A percentile compares a stretch with the other conserved stretches of the same genome.
phyloP scores from a whole-genome alignment of 2,797 vertebrate species.

The Takifugu rubripes region DNA sequence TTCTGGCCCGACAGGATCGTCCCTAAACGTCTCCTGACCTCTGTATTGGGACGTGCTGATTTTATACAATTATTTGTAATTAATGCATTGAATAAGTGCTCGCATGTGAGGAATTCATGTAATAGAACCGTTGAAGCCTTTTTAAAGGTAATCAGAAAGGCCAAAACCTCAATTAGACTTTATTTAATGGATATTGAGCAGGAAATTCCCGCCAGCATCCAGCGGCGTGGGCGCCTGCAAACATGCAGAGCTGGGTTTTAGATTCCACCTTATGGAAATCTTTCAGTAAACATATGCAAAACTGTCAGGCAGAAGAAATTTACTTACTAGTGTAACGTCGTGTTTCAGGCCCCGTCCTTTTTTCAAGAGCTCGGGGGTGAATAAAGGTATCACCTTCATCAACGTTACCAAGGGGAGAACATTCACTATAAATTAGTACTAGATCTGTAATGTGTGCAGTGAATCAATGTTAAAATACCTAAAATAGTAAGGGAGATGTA shows the following conservation, averaged over 20 bases:
- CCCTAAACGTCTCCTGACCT: too few species aligned
- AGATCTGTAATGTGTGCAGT: too few species aligned
- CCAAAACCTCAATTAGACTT: not conserved
- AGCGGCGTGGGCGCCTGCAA: not conserved
- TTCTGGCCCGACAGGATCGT: too few species aligned
- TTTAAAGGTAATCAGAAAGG: too few species aligned
- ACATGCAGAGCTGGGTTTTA: not conserved
- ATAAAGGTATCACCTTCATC: not conserved
- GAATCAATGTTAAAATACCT: too few species aligned
- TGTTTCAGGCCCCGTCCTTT: not conserved
- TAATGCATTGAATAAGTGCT: too few species aligned
- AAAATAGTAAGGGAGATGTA: slow-evolving; percentile 3
- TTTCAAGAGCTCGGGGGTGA: not conserved
- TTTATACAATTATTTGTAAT: too few species aligned
- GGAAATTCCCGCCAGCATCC: not conserved
- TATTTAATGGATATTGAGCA: not conserved
- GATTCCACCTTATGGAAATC: slow-evolving; percentile 26
- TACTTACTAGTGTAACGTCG: not conserved
- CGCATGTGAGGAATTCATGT: too few species aligned
- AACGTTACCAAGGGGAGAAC: not conserved
- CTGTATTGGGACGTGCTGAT: too few species aligned
- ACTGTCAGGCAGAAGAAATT: not conserved
- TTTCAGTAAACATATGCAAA: slow-evolving; percentile 27
- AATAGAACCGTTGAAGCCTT: too few species aligned
- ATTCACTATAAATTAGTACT: not conserved